Base-by-base conservation (phyloP, 2,888 invertebrate species). In the Tipula confusa region DNA sequence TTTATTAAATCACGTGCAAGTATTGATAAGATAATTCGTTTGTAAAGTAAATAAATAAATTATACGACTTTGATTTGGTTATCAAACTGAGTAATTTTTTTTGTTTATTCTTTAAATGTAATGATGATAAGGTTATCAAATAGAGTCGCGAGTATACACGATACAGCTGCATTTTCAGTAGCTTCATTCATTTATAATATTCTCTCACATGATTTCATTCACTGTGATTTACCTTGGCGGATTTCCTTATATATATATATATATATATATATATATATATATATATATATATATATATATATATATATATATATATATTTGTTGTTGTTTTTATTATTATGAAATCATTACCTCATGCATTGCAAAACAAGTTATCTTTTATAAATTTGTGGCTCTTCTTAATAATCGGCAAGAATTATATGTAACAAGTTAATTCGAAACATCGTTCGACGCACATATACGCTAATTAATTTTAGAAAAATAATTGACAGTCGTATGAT, bases 301-400 rank as follows among this genome's bases (percentile, higher is more conserved):
- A n/a, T n/a, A n/a, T n/a, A n/a, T n/a, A n/a, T n/a, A n/a, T n/a
- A n/a, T n/a, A n/a, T n/a, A n/a, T n/a, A n/a, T 24, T 24, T 64
- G 18, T 64, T 64, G 9, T 64, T 43, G 15, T 4, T 5, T 64
- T 64, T 64, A n/a, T 43, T n/a, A n/a, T 43, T n/a, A 43, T 15
- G n/a, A n/a, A 43, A 43, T 43, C 43, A 15, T 64, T 64, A 64
- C 64, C 11, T 64, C 64, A 64, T 24, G 13, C 38, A 64, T n/a
- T n/a, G n/a, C 64, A 64, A 64, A 64, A 64, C 64, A 64, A 64
- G 64, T 64, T 64, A 64, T 64, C 24, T 64, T 64, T 64, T 24
- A 11, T 24, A n/a, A n/a, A 43, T 43, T 36, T 11, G 36, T 36
- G 9, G 6, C 36, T 36, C 11, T 43, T 43, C 43, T 43, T 15